Base-by-base conservation (phyloP, 2,113 vertebrate genomes). In the Chamaetylas fuelleborni region DNA sequence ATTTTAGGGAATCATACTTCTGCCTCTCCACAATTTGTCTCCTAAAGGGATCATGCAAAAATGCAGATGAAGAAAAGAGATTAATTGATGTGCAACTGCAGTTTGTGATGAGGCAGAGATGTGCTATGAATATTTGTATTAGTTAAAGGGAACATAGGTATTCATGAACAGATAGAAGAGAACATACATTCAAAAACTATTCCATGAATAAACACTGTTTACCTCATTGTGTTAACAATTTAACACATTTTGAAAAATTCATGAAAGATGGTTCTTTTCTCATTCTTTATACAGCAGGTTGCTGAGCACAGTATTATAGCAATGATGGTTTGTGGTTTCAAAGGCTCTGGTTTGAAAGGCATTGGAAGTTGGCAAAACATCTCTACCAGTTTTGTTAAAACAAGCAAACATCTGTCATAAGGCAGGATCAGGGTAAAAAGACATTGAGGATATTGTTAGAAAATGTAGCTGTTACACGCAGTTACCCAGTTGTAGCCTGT, bases 401-500 rank as follows among this genome's bases (percentile, higher is more conserved):
- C 0, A 4, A 43, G 24, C 5, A 65, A 60, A 73, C 4, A 17
- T 34, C 54, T 60, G 24, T 48, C 45, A 38, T 8, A 51, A 47
- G 71, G 29, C 62, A 43, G 8, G 40, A 28, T 9, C 0, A 0
- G 23, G 26, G 6, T 34, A 61, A 38, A 70, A 66, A n/a, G 3
- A 1, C 8, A 5, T 17, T 54, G 50, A 79, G 48, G 16, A 5
- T 2, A 2, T 14, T 28, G 33, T 33, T 20, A 58, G 26, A 50
- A 78, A 28, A 40, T n/a, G 26, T 19, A 47, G 15, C 2, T 69
- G 8, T 33, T 28, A 13, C 3, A 6, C 28, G 47, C 33, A 34
- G 12, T 13, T 24, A 4, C 17, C 23, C 9, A 6, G 22, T 8
- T 19, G 25, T 19, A 60, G 4, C 19, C 22, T 60, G 6, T 10